Percentiles rank a stretch among this genome's conserved stretches.
Evolutionary conservation across 2,888 invertebrate genomes (phyloP).

Genomic region (Mythimna loreyi): DNA sequence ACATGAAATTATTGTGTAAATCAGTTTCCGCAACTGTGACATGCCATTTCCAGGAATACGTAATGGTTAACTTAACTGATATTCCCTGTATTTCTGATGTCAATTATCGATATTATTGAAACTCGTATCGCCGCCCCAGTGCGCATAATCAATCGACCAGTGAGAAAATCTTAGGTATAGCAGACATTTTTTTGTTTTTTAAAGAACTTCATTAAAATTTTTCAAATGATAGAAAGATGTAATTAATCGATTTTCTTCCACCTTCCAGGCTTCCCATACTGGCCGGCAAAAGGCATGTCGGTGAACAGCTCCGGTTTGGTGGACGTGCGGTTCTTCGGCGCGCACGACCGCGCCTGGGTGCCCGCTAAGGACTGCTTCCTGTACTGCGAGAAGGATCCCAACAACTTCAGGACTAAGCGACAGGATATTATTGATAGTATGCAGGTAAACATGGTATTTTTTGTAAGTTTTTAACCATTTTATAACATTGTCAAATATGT

Average conservation of each 20-base stretch:
- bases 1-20: too few species aligned
- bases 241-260: too few species aligned
- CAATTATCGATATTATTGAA: too few species aligned
- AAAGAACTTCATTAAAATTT: too few species aligned
- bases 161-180: too few species aligned
- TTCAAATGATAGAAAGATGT: neutral
- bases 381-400: conserved; percentile 94
- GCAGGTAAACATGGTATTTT: conserved; percentile 73
- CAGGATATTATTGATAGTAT: conserved; percentile 87
- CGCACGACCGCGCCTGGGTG: conserved; percentile 98
- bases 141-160: too few species aligned
- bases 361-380: conserved; percentile 95
- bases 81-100: too few species aligned
- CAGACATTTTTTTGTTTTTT: too few species aligned
- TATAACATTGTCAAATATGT: neutral
- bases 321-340: conserved; percentile 98
- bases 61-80: too few species aligned
- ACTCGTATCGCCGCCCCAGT: too few species aligned
- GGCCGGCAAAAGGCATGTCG: conserved; percentile 98
- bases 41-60: too few species aligned
- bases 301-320: conserved; percentile 92
- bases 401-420: conserved; percentile 91
- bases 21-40: too few species aligned
- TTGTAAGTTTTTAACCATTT: neutral
- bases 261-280: conserved; percentile 95